Conservation (phyloP, 2,113 vertebrate species). For the Climacteris rufus region DNA sequence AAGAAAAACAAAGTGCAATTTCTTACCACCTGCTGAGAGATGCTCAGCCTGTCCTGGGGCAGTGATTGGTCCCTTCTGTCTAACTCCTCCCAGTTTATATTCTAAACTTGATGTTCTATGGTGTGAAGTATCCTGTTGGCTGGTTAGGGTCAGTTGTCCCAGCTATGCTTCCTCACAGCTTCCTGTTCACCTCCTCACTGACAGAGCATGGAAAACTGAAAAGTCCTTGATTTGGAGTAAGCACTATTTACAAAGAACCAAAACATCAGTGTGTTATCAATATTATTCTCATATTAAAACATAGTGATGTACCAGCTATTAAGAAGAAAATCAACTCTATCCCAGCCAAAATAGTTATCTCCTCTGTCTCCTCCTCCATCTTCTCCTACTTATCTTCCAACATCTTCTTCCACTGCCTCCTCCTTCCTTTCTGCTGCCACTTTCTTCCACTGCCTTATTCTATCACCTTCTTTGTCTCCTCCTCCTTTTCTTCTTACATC, state of each 20-base stretch:
- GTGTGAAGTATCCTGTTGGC: not conserved
- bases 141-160: not conserved
- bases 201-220: not conserved
- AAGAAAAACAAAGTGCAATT: not conserved
- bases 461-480: not conserved
- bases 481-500: not conserved
- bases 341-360: not conserved
- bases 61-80: not conserved
- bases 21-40: fast-evolving
- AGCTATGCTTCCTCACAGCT: fast-evolving
- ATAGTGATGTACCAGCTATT: not conserved
- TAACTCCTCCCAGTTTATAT: not conserved
- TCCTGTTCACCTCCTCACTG: not conserved
- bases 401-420: not conserved
- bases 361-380: not conserved
- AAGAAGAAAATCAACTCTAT: not conserved
- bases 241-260: not conserved
- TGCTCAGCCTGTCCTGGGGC: not conserved
- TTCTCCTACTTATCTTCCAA: not conserved
- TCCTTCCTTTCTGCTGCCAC: not conserved
- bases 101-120: not conserved
- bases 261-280: not conserved
- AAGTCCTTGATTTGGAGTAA: not conserved
- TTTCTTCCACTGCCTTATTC: not conserved
- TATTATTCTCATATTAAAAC: not conserved